phyloP scores from a whole-genome alignment of 2,113 vertebrate genomes.

The Porphyrio hochstetteri region DNA sequence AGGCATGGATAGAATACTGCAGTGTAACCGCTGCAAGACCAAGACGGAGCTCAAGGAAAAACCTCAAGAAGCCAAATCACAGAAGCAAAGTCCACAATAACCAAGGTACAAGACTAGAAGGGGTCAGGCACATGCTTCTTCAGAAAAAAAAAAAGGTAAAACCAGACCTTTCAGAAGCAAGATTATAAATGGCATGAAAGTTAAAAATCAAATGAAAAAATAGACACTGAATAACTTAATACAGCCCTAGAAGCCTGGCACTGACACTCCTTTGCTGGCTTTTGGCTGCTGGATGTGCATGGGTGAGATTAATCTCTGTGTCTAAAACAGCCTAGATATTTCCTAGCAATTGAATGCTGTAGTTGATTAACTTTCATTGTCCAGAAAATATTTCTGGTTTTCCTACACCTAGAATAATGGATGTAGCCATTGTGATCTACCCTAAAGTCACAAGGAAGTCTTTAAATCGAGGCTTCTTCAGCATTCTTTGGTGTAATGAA shows the following conservation, averaged over 20 bases:
- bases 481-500: neutral
- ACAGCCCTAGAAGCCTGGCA: neutral
- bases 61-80: neutral
- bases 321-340: neutral
- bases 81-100: neutral
- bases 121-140: neutral
- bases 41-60: neutral
- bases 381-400: neutral
- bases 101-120: neutral
- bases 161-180: neutral
- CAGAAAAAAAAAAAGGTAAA: neutral
- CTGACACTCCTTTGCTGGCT: neutral
- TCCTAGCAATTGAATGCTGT: neutral
- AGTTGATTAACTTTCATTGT: neutral
- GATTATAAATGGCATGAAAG: neutral
- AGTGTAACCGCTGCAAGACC: neutral
- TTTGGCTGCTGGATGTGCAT: neutral
- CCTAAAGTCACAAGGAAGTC: neutral
- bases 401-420: neutral
- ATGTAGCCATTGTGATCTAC: neutral
- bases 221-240: neutral
- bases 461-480: neutral
- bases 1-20: neutral
- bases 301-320: neutral
- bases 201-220: neutral